phyloP scores from a whole-genome alignment of 2,888 invertebrate genomes.

The Aspidapion aeneum region DNA sequence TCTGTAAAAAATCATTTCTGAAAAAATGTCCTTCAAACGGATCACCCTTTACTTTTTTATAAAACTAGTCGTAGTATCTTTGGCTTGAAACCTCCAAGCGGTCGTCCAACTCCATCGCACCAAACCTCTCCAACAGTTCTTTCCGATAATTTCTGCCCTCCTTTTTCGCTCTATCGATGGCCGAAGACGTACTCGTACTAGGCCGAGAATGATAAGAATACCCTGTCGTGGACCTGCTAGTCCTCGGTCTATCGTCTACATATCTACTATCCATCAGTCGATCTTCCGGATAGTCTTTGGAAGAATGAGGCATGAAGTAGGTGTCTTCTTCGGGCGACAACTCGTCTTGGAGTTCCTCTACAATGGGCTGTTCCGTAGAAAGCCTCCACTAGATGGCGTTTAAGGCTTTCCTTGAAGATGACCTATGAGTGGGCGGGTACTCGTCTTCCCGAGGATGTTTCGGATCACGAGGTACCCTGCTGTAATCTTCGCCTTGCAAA shows the following conservation, averaged over 20 bases:
- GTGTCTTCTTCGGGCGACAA: slow-evolving; percentile 40
- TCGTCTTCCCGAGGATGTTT: slow-evolving; percentile 44
- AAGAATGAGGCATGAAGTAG: slow-evolving; percentile 46
- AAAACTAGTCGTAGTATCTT: slow-evolving; percentile 44
- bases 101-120: slow-evolving; percentile 46
- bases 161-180: slow-evolving; percentile 35
- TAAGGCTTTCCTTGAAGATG: slow-evolving; percentile 64
- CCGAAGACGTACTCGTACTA: slow-evolving; percentile 21
- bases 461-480: slow-evolving; percentile 40
- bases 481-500: slow-evolving; percentile 43
- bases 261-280: slow-evolving; percentile 27
- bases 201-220: neutral
- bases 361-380: slow-evolving; percentile 50
- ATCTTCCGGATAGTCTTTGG: slow-evolving; percentile 30
- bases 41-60: neutral
- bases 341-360: slow-evolving; percentile 48
- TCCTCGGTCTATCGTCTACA: slow-evolving; percentile 28
- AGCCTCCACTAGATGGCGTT: slow-evolving; percentile 69
- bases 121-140: slow-evolving; percentile 46
- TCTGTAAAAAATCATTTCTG: too few species aligned
- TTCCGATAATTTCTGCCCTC: slow-evolving; percentile 47
- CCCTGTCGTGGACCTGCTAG: slow-evolving; percentile 7
- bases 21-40: neutral
- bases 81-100: slow-evolving; percentile 43
- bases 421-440: slow-evolving; percentile 50